A percentile compares a stretch with the other conserved stretches of the same genome.
These are phyloP conservation scores for Chlorops oryzae DNA, from an alignment of 1,140 invertebrate species.

Conservation along the genomic window DNA sequence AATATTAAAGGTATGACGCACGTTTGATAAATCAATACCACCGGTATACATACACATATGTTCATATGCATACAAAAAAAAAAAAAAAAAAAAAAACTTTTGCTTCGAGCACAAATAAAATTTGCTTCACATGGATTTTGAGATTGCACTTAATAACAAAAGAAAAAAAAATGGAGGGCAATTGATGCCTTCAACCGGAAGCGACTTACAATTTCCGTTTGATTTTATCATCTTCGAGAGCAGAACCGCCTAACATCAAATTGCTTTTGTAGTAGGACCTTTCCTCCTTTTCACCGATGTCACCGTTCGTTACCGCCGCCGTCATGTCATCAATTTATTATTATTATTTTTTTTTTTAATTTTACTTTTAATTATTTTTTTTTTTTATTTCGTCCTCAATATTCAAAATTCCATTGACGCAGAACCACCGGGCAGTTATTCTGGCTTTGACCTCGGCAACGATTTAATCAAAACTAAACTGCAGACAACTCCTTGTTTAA, in stretches of 20 bases:
- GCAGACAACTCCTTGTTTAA: too few species aligned
- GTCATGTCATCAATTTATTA: background rate
- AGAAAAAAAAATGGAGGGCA: slow-evolving; percentile 2
- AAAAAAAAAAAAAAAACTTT: background rate
- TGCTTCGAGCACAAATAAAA: background rate
- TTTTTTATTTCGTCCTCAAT: too few species aligned
- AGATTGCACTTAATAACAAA: background rate
- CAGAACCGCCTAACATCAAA: slow-evolving; percentile 27
- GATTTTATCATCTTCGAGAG: slow-evolving; percentile 15
- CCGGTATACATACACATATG: too few species aligned
- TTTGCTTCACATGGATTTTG: background rate
- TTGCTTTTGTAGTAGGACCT: slow-evolving; percentile 35
- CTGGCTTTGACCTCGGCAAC: too few species aligned
- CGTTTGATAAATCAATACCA: too few species aligned
- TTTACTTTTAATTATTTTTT: background rate
- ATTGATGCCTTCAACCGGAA: background rate
- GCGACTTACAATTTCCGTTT: slow-evolving; percentile 35
- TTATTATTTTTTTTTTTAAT: too few species aligned
- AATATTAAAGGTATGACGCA: too few species aligned
- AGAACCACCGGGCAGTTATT: too few species aligned
- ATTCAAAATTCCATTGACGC: too few species aligned
- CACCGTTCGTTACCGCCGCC: background rate
- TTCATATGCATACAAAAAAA: too few species aligned
- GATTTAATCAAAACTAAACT: too few species aligned
- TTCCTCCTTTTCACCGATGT: slow-evolving; percentile 26